Base-by-base conservation (phyloP, 2,888 invertebrate species). In the Cryptocheilus praepositus region DNA sequence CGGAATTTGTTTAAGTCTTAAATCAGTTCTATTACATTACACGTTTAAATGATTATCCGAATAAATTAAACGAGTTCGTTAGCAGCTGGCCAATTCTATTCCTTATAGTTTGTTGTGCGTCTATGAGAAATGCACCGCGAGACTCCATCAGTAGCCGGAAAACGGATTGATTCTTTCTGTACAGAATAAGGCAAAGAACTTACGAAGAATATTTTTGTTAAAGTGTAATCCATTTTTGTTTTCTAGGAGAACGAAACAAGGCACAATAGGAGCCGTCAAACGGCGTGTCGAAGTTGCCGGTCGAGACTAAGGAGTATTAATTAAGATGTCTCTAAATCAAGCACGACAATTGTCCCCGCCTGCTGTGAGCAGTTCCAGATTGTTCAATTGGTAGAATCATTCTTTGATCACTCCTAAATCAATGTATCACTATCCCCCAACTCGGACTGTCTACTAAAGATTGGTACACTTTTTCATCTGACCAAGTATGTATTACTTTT, bases 381-480 rank as follows among this genome's bases (percentile, higher is more conserved):
- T 66, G 28, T 52, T 77, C 74, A 80, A 80, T 78, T 80, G 78
- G 67, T 60, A 52, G 36, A 66, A 71, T 71, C 64, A 70, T 60
- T 62, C 66, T 63, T 59, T 45, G 67, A 64, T 11, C 28, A 45
- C 22, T 56, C 25, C 7, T 58, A 64, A 56, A 64, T 36, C 36
- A 11, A 36, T 11, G 36, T 36, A 36, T 11, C 36, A 7, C 11
- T 7, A 11, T 36, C 36, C 2, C 11, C 2, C 8, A 7, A 1
- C 13, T 8, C 11, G 1, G 36, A 11, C 7, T 11, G 11, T 36
- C 36, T 36, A 36, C 36, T 25, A 2, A 25, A 3, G 25, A 25
- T 25, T 25, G 25, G 3, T 25, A 11, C 8, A 36, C 11, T 11
- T 36, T 7, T 36, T 11, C 11, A 36, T 36, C 36, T 7, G 11